A percentile compares a stretch with the other conserved stretches of the same genome.
Evolutionary conservation across 2,888 invertebrate genomes (phyloP).

Genomic region (Drosophila hamatofila): DNA sequence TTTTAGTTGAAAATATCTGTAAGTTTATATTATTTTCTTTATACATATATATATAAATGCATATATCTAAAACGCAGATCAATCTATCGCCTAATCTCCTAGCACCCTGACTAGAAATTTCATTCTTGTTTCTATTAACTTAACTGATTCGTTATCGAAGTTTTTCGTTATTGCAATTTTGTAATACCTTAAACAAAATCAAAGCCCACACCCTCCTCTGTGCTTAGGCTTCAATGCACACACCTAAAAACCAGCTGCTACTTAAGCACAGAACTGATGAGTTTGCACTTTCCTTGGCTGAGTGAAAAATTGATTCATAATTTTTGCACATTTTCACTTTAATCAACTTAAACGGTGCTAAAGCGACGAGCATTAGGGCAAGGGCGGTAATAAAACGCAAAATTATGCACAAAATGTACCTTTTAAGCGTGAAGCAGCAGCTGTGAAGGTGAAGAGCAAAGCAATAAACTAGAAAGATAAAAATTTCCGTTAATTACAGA

Average conservation of each 20-base stretch:
- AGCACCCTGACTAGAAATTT: no score
- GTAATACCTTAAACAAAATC: no score
- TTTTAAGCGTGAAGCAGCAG: background rate
- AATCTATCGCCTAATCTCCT: no score
- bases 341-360: constrained; percentile 54
- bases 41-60: no score
- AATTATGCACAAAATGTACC: constrained; percentile 13
- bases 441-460: background rate
- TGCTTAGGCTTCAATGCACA: no score
- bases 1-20: no score
- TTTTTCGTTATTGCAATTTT: no score
- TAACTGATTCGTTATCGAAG: no score
- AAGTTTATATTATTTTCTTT: no score
- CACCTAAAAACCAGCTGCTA: background rate
- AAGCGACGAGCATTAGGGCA: constrained; percentile 3
- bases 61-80: no score
- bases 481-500: background rate
- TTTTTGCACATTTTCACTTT: constrained; percentile 67
- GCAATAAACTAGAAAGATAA: constrained; percentile 1
- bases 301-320: constrained; percentile 73
- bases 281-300: constrained; percentile 45
- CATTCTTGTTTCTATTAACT: no score
- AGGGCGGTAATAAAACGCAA: constrained; percentile 17
- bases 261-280: constrained; percentile 48
- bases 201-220: no score